phyloP scores from a whole-genome alignment of 2,113 vertebrate genomes.

The Urocitellus parryii region DNA sequence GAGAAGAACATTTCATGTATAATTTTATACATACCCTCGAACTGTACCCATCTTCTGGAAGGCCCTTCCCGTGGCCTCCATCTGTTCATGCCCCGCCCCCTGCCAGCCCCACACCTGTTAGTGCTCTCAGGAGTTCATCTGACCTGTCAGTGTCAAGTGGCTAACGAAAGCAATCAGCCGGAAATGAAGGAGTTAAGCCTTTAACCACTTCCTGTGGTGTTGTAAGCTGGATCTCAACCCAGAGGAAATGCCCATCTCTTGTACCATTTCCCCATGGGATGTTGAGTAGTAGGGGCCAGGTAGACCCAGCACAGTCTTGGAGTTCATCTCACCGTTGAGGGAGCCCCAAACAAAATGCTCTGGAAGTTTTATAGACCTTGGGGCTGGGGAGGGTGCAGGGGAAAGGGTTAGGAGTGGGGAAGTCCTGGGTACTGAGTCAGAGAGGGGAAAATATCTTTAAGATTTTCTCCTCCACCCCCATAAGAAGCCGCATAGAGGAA shows the following conservation, averaged over 20 bases:
- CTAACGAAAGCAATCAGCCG: not conserved
- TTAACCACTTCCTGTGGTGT: accelerated
- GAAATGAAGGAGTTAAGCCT: not conserved
- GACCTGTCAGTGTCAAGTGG: not conserved
- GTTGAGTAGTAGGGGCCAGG: not conserved
- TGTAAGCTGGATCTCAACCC: not conserved
- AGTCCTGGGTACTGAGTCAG: not conserved
- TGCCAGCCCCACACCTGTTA: not conserved
- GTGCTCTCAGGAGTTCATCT: not conserved
- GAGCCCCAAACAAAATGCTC: not conserved
- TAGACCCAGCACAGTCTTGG: not conserved
- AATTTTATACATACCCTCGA: not conserved
- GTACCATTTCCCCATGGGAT: not conserved
- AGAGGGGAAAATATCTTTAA: not conserved
- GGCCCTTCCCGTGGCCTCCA: not conserved
- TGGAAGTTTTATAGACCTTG: too few species aligned
- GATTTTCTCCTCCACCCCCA: not conserved
- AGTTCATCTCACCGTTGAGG: not conserved
- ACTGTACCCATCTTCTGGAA: not conserved
- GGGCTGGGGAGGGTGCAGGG: accelerated
- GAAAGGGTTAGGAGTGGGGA: not conserved
- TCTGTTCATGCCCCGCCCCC: not conserved
- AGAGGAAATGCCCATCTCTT: not conserved
- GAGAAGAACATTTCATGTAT: not conserved
- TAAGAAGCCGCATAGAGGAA: not conserved